phyloP scores from a whole-genome alignment of 1,140 invertebrate genomes.

The Saccostrea glomerata region DNA sequence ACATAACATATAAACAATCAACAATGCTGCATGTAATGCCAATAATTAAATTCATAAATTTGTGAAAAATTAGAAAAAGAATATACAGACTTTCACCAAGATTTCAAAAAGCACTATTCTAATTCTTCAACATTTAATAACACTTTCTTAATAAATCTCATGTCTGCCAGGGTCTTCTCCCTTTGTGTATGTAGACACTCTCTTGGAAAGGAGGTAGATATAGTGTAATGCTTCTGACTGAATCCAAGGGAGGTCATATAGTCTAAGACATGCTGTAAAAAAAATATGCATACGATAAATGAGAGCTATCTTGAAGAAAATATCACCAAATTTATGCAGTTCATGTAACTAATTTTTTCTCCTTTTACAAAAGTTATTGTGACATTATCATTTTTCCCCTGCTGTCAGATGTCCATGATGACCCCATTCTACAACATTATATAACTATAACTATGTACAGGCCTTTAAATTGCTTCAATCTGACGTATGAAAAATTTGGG shows the following conservation, averaged over 20 bases:
- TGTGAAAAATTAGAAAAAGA: not conserved
- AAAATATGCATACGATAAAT: not conserved
- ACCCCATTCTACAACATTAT: not conserved
- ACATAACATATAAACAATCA: not conserved
- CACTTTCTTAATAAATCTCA: constrained; percentile 52
- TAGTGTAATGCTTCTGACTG: constrained; percentile 59
- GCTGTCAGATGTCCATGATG: not conserved
- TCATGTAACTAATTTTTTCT: too few species aligned
- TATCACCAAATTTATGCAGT: not conserved
- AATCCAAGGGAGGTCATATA: constrained; percentile 66
- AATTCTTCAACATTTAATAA: constrained; percentile 66
- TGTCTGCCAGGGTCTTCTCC: constrained; percentile 56
- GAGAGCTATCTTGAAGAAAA: too few species aligned
- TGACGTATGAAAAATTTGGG: too few species aligned
- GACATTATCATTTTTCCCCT: not conserved
- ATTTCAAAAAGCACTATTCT: constrained; percentile 4
- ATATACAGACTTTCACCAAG: not conserved
- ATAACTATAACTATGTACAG: too few species aligned
- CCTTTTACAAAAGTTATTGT: not conserved
- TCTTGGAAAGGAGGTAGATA: constrained; percentile 62
- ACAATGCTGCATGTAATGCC: not conserved
- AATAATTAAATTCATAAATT: not conserved
- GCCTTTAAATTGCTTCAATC: too few species aligned
- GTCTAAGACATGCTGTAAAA: constrained; percentile 62
- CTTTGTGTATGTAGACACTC: constrained; percentile 54